Conservation (phyloP, 92 coral and sea anemone genomes). For the Nematostella vectensis region DNA sequence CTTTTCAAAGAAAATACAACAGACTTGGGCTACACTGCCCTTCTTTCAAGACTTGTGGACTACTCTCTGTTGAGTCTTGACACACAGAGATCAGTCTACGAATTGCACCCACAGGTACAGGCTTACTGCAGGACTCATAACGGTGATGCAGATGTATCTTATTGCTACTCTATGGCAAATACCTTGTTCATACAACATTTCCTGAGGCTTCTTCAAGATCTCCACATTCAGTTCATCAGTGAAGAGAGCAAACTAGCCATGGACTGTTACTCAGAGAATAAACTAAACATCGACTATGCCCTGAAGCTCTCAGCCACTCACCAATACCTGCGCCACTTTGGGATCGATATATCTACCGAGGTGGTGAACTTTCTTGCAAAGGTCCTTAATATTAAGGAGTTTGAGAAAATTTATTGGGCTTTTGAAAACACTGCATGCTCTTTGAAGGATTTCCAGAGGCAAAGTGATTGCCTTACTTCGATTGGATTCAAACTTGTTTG, state of each 20-base stretch:
- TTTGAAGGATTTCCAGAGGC: conserved; percentile 19
- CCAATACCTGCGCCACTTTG: conserved; percentile 9
- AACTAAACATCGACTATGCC: conserved; percentile 60
- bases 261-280: conserved; percentile 24
- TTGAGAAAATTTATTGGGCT: conserved; percentile 23
- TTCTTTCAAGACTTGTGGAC: conserved; percentile 6
- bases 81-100: conserved; percentile 26
- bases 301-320: conserved; percentile 28
- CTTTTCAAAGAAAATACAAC: conserved; percentile 18
- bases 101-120: conserved; percentile 63
- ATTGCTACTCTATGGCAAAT: conserved; percentile 41
- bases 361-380: conserved; percentile 66
- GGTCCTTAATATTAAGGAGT: conserved; percentile 52
- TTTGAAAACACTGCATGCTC: conserved; percentile 14
- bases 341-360: conserved; percentile 51
- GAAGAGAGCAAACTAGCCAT: conserved; percentile 41
- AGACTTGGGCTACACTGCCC: conserved; percentile 2
- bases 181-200: conserved; percentile 28
- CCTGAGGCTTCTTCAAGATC: conserved; percentile 24
- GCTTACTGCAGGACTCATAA: conserved; percentile 36
- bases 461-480: conserved; percentile 56
- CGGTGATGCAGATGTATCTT: conserved; percentile 7
- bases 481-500: conserved; percentile 68
- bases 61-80: conserved; percentile 52
- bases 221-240: conserved; percentile 41